These are phyloP conservation scores for Zalophus californianus DNA, from an alignment of 2,797 vertebrate species.

Conservation along the genomic window DNA sequence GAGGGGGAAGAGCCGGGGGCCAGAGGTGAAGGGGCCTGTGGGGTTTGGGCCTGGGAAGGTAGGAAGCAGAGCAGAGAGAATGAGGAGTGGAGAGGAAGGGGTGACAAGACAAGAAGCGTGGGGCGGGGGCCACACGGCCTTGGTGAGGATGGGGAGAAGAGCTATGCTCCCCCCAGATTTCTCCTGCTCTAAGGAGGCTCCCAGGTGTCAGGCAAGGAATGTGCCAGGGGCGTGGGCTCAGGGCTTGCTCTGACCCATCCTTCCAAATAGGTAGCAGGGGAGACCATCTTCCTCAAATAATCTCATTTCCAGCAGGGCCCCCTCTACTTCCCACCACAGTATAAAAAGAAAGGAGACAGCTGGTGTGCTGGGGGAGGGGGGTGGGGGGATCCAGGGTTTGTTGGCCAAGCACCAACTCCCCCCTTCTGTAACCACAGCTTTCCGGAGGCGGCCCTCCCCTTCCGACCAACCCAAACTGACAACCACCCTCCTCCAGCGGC, in stretches of 20 bases:
- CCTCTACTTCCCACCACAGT: constrained; percentile 68
- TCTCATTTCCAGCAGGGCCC: constrained; percentile 63
- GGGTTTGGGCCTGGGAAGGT: constrained; percentile 48
- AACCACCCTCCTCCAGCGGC: constrained; percentile 49
- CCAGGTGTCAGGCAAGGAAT: not conserved
- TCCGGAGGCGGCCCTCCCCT: constrained; percentile 80
- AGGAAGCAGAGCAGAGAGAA: constrained; percentile 66
- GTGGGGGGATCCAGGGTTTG: constrained; percentile 74
- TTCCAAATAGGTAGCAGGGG: constrained; percentile 20
- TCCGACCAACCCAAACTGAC: constrained; percentile 79
- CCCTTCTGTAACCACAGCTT: constrained; percentile 80
- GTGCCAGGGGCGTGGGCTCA: not conserved
- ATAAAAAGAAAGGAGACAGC: constrained; percentile 83
- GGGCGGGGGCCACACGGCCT: not conserved
- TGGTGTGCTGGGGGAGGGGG: constrained; percentile 72
- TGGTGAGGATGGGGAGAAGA: not conserved
- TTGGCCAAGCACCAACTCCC: constrained; percentile 79
- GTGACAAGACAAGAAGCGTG: not conserved
- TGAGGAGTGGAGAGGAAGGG: constrained; percentile 26
- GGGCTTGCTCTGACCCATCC: constrained; percentile 14
- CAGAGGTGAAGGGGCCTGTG: constrained; percentile 1
- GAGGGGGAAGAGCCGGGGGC: not conserved
- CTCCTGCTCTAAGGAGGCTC: not conserved
- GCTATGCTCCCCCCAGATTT: not conserved
- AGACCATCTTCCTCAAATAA: constrained; percentile 64